Evolutionary conservation across 1,140 invertebrate species (phyloP).

Genomic region (Archivesica marissinica): DNA sequence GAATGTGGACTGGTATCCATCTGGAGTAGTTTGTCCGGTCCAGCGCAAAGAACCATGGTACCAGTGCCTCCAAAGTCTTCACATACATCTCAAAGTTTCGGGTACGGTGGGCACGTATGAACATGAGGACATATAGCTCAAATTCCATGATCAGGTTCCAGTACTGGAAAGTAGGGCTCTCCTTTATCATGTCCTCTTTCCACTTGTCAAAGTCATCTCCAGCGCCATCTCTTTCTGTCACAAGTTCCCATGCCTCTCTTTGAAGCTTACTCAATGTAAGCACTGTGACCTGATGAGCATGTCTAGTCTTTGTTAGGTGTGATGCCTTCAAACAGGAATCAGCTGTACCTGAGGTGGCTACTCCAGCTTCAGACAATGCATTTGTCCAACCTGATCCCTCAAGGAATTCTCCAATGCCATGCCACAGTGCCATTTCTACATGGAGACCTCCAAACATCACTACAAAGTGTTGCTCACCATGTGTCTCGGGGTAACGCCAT

Average conservation of each 20-base stretch:
- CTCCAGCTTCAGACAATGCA: conserved; percentile 23
- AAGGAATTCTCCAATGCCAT: conserved; percentile 56
- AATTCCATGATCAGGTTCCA: not conserved
- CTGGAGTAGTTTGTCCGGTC: conserved; percentile 48
- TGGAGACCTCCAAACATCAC: conserved; percentile 59
- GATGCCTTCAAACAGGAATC: conserved; percentile 63
- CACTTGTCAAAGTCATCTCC: too few relatives aligned
- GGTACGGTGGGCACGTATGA: not conserved
- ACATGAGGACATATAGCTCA: conserved; percentile 13
- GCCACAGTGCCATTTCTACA: conserved; percentile 41
- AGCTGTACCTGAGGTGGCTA: conserved; percentile 60
- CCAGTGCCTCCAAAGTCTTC: not conserved
- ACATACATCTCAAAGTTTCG: conserved; percentile 13
- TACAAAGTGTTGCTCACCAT: conserved; percentile 66
- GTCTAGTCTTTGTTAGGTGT: conserved; percentile 53
- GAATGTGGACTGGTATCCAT: conserved; percentile 59
- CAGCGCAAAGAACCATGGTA: conserved; percentile 49
- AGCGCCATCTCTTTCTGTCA: too few relatives aligned
- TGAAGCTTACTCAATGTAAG: not conserved
- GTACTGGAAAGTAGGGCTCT: too few relatives aligned
- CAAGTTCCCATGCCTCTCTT: conserved; percentile 24
- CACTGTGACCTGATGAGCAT: conserved; percentile 66
- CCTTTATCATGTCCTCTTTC: too few relatives aligned
- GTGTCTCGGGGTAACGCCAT: conserved; percentile 64
- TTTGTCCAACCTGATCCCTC: conserved; percentile 68